Evolutionary conservation across 1,140 invertebrate genomes (phyloP), one percentile per base, ranked within the genome.

Genomic region (Linepithema humile): DNA sequence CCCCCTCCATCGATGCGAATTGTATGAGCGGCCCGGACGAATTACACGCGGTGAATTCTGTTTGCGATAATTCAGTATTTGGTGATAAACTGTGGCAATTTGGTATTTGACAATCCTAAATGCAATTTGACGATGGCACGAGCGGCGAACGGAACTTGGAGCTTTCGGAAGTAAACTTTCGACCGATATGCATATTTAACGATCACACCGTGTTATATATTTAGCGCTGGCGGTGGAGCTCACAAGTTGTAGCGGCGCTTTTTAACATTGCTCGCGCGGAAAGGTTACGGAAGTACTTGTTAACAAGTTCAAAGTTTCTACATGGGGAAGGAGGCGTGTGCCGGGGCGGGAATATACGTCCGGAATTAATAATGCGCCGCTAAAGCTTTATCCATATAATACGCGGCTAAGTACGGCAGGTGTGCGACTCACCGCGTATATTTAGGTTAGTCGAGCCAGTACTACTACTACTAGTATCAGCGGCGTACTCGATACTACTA

Each of bases 281-380:
- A 80, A 80, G 75, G 75, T 80, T 80, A 70, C 75, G 75, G 38
- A 80, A 80, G 75, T 80, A 80, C 75, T 80, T 69, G 75, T 64
- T 80, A 80, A 80, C 75, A 80, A 80, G 62, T 80, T 35, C 48
- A 40, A 80, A 80, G 75, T 80, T 80, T 80, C 64, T 55, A 32
- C 75, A 29, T 32, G 64, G 35, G 35, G 50, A 55, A 70, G 35
- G 35, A 55, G 48, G 64, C 48, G 26, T 40, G 32, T 29, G 64
- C 48, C 48, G 59, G 35, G 59, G 62, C 60, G 38, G 48, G 57
- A 55, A 53, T 80, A 80, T 80, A 80, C 64, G 75, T 80, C 75
- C 26, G 55, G 83, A 86, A 88, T 89, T 89, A 70, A 88, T 88
- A 83, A 89, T 85, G 73, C 26, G 62, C 67, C 80, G 38, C 50